Evolutionary conservation across 2,888 invertebrate genomes (phyloP).

Genomic region (Agrotis segetum): DNA sequence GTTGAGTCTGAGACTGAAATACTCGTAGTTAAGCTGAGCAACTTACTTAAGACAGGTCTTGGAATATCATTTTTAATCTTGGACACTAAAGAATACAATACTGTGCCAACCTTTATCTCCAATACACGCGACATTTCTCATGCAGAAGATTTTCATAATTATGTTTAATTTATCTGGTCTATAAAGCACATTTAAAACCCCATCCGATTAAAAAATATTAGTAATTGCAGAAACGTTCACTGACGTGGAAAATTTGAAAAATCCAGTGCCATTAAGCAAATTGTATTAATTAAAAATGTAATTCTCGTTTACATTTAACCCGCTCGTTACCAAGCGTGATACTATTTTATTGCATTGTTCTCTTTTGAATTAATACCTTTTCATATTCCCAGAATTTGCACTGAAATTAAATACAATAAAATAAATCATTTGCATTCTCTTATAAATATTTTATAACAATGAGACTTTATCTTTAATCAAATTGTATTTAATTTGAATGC

Average conservation of each 20-base stretch:
- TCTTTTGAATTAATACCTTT: slow-evolving; percentile 18
- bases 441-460: not conserved
- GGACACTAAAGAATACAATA: not conserved
- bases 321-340: slow-evolving; percentile 1
- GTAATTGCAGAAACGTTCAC: not conserved
- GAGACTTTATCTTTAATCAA: not conserved
- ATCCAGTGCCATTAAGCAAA: slow-evolving; percentile 14
- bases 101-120: not conserved
- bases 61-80: no score
- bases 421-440: not conserved
- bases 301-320: slow-evolving; percentile 14
- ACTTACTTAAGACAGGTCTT: no score
- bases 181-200: not conserved
- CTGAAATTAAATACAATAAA: slow-evolving; percentile 6
- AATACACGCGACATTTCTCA: no score
- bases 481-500: not conserved
- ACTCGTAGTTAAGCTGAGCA: no score
- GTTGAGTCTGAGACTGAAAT: no score
- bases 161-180: no score
- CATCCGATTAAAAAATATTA: slow-evolving; percentile 3
- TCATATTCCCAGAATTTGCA: not conserved
- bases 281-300: slow-evolving; percentile 16
- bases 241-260: slow-evolving; percentile 2
- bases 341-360: slow-evolving; percentile 19
- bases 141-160: no score